Conservation (phyloP, 2,113 vertebrate species). For the Chaetura pelagica region DNA sequence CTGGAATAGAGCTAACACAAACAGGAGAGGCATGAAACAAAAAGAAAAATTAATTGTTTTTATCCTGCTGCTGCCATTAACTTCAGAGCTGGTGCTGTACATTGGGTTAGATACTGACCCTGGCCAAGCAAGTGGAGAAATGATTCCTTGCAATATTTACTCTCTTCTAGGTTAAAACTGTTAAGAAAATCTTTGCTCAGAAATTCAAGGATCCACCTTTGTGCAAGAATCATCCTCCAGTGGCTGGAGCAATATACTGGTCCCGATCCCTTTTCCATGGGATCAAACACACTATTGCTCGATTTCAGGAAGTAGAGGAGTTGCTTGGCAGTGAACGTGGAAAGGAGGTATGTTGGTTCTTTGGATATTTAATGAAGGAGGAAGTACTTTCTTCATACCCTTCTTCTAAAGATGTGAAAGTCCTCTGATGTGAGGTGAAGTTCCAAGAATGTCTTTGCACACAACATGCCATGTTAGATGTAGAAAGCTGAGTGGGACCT, state of each 20-base stretch:
- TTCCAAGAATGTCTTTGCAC: not conserved
- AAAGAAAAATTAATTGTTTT: not conserved
- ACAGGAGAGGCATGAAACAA: not conserved
- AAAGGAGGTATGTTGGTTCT: conserved; percentile 69
- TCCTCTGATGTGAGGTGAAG: not conserved
- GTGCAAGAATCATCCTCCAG: conserved; percentile 84
- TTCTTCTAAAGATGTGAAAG: not conserved
- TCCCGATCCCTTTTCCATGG: conserved; percentile 80
- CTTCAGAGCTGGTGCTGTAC: not conserved
- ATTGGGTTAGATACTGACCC: not conserved
- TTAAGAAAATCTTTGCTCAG: conserved; percentile 81
- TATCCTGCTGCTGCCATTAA: not conserved
- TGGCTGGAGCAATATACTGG: conserved; percentile 92
- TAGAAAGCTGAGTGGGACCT: not conserved
- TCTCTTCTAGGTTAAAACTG: conserved; percentile 80
- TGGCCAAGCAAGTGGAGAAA: not conserved
- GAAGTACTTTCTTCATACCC: not conserved
- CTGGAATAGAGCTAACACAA: not conserved
- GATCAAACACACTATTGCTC: conserved; percentile 83
- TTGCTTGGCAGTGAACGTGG: conserved; percentile 80
- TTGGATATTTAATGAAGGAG: not conserved
- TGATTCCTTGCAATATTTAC: not conserved
- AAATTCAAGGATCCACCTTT: conserved; percentile 82
- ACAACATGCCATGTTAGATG: not conserved
- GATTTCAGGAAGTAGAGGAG: conserved; percentile 83